Base-by-base conservation (phyloP, 2,888 invertebrate species). In the Hypsopygia costalis region DNA sequence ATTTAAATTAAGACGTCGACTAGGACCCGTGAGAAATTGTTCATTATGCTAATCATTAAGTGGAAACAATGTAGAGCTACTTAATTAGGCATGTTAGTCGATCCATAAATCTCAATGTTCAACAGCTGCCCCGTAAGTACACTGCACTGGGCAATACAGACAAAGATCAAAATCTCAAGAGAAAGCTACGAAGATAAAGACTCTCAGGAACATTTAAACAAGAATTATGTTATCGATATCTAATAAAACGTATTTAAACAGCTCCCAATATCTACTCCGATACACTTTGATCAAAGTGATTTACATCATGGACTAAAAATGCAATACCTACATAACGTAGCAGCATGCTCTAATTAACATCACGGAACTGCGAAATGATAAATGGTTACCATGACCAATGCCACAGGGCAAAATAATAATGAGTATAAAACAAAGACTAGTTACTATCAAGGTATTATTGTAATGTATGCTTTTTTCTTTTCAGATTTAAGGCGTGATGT, bases 21-120 rank as follows among this genome's bases (percentile, higher is more conserved):
- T 6, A 1, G 27, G 12, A 10, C 31, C 43, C 53, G 63, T 71
- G 71, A 68, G 70, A 77, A 69, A 61, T 59, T 54, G 69, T 73
- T 58, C 52, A 53, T 64, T 64, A 75, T 74, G 71, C 43, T 69
- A 70, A 75, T 73, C 54, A 52, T 47, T 50, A 55, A 55, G 45
- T 51, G 55, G 58, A 69, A 69, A 77, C 74, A 76, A 75, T 79
- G 64, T 69, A 72, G 66, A 63, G 71, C 75, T 75, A 71, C 73
- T 81, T 81, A 73, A 85, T 85, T 81, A 83, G 69, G 68, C 68
- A 80, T 78, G 78, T 69, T 76, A 80, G 75, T 81, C 77, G 75
- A 68, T 79, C 78, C 82, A 86, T 85, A 81, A 80, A 83, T 86
- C 69, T 81, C 49, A 72, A 79, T 78, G 63, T 64, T 71, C 63